A percentile compares a stretch with the other conserved stretches of the same genome.
These are phyloP conservation scores for Ophioninae sp. DNA, from an alignment of 2,888 invertebrate species.

Conservation along the genomic window DNA sequence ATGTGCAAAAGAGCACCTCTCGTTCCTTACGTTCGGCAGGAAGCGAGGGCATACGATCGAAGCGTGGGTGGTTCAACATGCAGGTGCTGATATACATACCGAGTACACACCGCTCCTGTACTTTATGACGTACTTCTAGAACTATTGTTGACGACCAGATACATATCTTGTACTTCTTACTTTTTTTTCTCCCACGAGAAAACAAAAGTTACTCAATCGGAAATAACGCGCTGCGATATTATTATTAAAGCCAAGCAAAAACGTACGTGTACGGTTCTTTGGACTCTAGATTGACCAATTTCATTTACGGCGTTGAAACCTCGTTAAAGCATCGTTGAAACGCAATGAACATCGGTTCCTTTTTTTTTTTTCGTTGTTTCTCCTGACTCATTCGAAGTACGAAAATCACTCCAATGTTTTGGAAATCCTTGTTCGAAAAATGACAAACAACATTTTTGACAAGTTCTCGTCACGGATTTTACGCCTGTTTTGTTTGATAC, in stretches of 20 bases:
- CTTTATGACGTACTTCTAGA: neutral
- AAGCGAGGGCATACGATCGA: conserved; percentile 33
- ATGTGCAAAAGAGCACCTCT: conserved; percentile 33
- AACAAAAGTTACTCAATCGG: neutral
- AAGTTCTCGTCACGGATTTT: no score
- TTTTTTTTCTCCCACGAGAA: neutral
- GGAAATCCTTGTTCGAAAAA: no score
- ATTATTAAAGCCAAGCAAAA: neutral
- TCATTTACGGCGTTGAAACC: no score
- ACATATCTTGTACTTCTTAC: conserved; percentile 3
- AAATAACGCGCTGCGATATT: neutral
- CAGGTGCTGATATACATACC: conserved; percentile 49
- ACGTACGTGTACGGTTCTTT: neutral
- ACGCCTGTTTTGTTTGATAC: no score
- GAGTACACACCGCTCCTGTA: neutral
- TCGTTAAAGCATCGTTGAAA: no score
- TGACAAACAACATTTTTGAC: no score
- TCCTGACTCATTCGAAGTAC: no score
- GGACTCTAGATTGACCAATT: neutral
- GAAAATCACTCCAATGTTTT: no score
- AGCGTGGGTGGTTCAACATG: conserved; percentile 52
- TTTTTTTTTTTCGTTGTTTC: no score
- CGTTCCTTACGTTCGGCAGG: conserved; percentile 43
- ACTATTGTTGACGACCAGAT: conserved; percentile 11
- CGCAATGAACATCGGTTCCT: no score